Evolutionary conservation across 2,797 vertebrate genomes (phyloP).

Genomic region (Tapera naevia): DNA sequence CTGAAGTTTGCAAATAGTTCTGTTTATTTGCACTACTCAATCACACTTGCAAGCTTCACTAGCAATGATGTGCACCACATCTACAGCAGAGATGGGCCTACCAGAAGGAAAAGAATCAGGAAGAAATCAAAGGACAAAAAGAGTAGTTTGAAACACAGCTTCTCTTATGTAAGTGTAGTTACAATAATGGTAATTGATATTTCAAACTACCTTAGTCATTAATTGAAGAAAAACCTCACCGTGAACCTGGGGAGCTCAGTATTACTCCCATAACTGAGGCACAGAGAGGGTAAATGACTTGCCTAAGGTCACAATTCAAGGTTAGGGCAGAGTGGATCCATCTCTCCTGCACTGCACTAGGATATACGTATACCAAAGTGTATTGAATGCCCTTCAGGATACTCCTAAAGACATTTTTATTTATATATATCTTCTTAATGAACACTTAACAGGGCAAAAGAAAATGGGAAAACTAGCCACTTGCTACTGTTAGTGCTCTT

Average conservation of each 20-base stretch:
- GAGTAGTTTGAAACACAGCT: neutral
- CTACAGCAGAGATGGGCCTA: neutral
- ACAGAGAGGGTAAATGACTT: neutral
- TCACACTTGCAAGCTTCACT: neutral
- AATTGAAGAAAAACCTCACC: neutral
- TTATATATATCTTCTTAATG: no score
- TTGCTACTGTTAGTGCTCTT: neutral
- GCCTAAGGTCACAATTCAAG: neutral
- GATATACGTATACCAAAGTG: neutral
- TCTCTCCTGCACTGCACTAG: neutral
- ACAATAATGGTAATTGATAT: neutral
- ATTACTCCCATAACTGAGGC: neutral
- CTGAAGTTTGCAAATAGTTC: neutral
- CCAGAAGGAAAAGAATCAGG: neutral
- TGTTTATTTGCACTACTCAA: neutral
- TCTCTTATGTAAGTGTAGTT: neutral
- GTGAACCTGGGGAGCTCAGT: neutral
- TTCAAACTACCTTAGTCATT: neutral
- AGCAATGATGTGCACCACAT: neutral
- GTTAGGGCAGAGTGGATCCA: neutral
- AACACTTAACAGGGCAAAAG: neutral
- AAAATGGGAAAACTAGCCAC: neutral
- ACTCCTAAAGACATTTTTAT: neutral
- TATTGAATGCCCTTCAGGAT: neutral
- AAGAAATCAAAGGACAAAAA: neutral